These are phyloP conservation scores for Hydractinia symbiolongicarpus DNA, from an alignment of 30 jellyfish, hydroid and myxozoan species.

Conservation along the genomic window DNA sequence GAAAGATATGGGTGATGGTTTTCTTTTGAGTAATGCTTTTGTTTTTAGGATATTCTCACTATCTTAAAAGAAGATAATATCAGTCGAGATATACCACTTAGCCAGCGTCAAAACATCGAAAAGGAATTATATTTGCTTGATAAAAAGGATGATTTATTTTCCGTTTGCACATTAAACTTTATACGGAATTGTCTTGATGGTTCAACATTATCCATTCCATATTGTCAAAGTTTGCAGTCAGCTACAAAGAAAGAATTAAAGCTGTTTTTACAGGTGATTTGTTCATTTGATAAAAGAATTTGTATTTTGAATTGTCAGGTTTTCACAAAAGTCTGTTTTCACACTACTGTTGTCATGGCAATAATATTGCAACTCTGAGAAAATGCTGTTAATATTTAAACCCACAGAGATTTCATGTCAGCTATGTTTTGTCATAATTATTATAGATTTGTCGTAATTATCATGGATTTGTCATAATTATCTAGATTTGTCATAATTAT, in stretches of 20 bases:
- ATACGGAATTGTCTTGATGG: constrained; percentile 37
- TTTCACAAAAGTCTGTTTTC: no score
- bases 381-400: no score
- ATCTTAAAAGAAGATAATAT: constrained; percentile 27
- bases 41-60: constrained; percentile 12
- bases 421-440: no score
- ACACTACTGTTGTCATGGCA: no score
- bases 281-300: neutral
- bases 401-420: no score
- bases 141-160: constrained; percentile 11
- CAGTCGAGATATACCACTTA: neutral
- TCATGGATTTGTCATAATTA: no score
- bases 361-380: no score
- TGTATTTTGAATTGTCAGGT: no score
- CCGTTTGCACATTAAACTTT: constrained; percentile 32
- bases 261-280: constrained; percentile 22
- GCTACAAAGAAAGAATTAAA: constrained; percentile 20
- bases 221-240: neutral
- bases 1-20: no score
- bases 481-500: no score
- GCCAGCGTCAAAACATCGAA: constrained; percentile 26
- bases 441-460: no score
- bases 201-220: constrained; percentile 1
- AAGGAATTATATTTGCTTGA: constrained; percentile 23
- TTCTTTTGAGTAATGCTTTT: neutral